These are phyloP conservation scores for Physella acuta DNA, from an alignment of 1,140 invertebrate genomes.

Conservation along the genomic window DNA sequence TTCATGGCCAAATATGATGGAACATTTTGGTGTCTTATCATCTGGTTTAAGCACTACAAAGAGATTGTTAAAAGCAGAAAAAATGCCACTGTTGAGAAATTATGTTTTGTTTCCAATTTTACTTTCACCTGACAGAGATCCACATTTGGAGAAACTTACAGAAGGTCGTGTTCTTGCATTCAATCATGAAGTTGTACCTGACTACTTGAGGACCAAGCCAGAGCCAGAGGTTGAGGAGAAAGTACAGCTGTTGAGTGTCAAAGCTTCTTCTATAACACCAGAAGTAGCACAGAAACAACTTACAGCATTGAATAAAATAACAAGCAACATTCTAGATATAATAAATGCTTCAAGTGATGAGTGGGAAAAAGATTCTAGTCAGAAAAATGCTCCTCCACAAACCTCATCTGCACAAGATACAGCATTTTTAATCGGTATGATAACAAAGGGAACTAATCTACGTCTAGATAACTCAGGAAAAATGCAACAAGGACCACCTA, in stretches of 20 bases:
- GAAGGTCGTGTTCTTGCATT: constrained; percentile 62
- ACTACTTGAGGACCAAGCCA: constrained; percentile 91
- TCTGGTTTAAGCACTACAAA: constrained; percentile 86
- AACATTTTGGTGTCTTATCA: constrained; percentile 90
- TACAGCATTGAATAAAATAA: constrained; percentile 85
- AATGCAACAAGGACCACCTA: constrained; percentile 18
- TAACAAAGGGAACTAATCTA: constrained; percentile 79
- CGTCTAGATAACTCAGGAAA: constrained; percentile 21
- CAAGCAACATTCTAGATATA: constrained; percentile 86
- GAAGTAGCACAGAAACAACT: constrained; percentile 90
- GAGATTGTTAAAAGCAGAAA: constrained; percentile 84
- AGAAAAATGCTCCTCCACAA: constrained; percentile 73
- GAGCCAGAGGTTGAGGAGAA: constrained; percentile 77
- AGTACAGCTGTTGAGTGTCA: constrained; percentile 76
- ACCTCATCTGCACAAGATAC: constrained; percentile 86
- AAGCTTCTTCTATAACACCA: constrained; percentile 72
- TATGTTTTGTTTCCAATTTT: constrained; percentile 83
- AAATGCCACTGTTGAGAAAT: constrained; percentile 80
- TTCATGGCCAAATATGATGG: constrained; percentile 81
- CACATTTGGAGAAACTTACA: constrained; percentile 70
- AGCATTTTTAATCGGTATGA: constrained; percentile 80
- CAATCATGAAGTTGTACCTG: constrained; percentile 78
- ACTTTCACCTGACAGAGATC: constrained; percentile 85
- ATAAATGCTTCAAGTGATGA: constrained; percentile 87
- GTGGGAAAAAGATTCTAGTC: constrained; percentile 87